phyloP scores from a whole-genome alignment of 2,113 vertebrate species.

The Colaptes auratus region DNA sequence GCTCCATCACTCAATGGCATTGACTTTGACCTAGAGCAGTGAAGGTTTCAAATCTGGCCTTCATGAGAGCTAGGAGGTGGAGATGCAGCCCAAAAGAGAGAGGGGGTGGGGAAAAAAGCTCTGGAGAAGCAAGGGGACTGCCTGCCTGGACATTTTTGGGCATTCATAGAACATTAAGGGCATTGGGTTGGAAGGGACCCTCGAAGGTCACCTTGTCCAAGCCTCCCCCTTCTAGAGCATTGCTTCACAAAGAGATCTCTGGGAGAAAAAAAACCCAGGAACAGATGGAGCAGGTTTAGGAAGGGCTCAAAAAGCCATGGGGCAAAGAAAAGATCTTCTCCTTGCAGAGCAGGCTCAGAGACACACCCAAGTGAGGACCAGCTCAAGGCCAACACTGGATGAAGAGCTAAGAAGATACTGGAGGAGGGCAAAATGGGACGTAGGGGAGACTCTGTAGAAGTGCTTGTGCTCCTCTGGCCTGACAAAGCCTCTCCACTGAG shows the following conservation, averaged over 20 bases:
- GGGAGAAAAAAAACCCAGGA: not conserved
- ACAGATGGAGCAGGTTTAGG: not conserved
- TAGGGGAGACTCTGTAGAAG: not conserved
- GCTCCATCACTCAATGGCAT: not conserved
- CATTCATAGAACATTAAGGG: too few relatives aligned
- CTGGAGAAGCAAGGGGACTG: not conserved
- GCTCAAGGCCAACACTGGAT: not conserved
- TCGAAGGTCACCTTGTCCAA: too few relatives aligned
- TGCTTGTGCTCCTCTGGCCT: not conserved
- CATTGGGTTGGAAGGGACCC: too few relatives aligned
- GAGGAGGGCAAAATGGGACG: not conserved
- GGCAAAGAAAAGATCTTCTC: not conserved
- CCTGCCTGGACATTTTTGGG: not conserved
- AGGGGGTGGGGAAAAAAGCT: not conserved
- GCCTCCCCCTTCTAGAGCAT: too few relatives aligned
- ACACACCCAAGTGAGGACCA: accelerated
- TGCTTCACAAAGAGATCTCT: not conserved
- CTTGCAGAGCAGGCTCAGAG: not conserved
- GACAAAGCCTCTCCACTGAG: not conserved
- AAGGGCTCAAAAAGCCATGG: not conserved
- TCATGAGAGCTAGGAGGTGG: not conserved
- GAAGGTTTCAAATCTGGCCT: not conserved
- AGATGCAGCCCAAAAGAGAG: not conserved
- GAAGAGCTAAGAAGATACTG: not conserved
- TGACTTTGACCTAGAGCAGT: not conserved